phyloP scores from a whole-genome alignment of 2,113 vertebrate species.

The Plecotus auritus region DNA sequence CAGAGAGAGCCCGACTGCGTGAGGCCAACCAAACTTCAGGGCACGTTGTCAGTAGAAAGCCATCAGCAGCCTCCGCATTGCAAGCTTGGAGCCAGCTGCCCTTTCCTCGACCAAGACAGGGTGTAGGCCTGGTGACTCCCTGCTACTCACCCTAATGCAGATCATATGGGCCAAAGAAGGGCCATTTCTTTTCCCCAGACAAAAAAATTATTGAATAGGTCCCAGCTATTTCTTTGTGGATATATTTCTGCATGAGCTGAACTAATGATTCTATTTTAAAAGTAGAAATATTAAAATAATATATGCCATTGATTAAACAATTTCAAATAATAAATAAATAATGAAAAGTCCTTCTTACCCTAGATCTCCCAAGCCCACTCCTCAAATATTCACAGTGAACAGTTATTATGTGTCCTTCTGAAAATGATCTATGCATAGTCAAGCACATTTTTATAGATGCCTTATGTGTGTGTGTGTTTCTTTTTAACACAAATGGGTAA shows the following conservation, averaged over 20 bases:
- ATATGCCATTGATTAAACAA: background rate
- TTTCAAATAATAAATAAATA: background rate
- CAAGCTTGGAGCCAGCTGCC: background rate
- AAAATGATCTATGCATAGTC: background rate
- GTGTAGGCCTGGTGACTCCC: background rate
- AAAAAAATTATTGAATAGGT: background rate
- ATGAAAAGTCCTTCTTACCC: background rate
- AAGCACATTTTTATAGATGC: background rate
- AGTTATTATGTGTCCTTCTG: background rate
- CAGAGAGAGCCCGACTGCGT: background rate
- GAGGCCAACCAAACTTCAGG: background rate
- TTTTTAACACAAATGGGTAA: background rate
- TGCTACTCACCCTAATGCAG: background rate
- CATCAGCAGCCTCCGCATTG: background rate
- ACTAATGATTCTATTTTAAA: background rate
- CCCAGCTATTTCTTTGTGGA: background rate
- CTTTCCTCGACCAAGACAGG: background rate
- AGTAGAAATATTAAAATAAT: background rate
- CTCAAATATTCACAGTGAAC: background rate
- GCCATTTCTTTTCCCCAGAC: background rate
- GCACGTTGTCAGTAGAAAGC: fast-evolving
- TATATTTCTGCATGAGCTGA: background rate
- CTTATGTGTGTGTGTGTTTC: background rate
- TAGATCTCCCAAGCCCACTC: background rate
- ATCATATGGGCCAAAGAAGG: background rate